A percentile compares a stretch with the other conserved stretches of the same genome.
phyloP scores from a whole-genome alignment of 2,888 invertebrate species.

The Muschampia plurimacula region DNA sequence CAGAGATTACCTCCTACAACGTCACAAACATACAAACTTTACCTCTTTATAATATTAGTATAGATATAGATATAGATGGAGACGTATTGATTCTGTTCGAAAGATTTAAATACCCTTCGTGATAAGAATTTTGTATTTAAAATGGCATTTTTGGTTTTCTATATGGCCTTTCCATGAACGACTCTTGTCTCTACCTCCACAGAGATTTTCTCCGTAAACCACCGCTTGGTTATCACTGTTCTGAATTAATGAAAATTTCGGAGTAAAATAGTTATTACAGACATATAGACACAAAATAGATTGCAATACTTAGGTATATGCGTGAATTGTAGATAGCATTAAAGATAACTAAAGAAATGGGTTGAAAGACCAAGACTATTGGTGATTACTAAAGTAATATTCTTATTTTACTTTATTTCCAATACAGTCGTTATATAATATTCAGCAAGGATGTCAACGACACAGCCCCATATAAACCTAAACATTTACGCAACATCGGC shows the following conservation, averaged over 20 bases:
- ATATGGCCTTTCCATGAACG: too few species aligned
- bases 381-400: background rate
- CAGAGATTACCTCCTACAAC: too few species aligned
- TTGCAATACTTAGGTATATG: background rate
- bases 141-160: too few species aligned
- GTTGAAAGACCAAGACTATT: background rate
- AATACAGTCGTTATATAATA: constrained; percentile 21
- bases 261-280: background rate
- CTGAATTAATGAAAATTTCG: too few species aligned
- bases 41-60: too few species aligned
- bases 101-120: background rate
- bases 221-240: too few species aligned
- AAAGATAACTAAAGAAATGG: background rate
- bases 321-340: background rate
- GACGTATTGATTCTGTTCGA: background rate
- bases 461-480: constrained; percentile 30
- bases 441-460: constrained; percentile 24
- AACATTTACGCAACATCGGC: constrained; percentile 24
- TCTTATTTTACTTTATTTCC: constrained; percentile 1
- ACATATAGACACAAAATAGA: background rate
- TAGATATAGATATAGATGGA: background rate
- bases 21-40: too few species aligned
- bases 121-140: background rate
- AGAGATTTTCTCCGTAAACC: too few species aligned
- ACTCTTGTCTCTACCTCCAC: too few species aligned